Evolutionary conservation across 2,113 vertebrate genomes (phyloP).

Genomic region (Notarius lentiginosus): DNA sequence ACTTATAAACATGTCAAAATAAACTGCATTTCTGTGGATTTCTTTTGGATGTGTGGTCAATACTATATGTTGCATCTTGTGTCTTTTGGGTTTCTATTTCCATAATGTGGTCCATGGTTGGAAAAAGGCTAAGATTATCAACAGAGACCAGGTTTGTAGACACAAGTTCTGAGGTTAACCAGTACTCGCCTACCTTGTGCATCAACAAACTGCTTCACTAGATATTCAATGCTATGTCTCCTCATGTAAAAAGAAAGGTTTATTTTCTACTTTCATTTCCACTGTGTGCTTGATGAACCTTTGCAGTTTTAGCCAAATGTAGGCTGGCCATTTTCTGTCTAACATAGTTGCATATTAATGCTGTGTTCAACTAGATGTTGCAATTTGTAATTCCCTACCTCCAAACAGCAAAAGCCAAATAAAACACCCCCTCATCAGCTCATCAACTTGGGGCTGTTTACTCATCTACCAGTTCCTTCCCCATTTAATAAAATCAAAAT

Average conservation of each 20-base stretch:
- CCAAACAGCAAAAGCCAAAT: neutral
- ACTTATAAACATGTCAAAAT: constrained; percentile 2
- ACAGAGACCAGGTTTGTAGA: constrained; percentile 12
- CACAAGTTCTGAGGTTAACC: constrained; percentile 12
- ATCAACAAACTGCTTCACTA: neutral
- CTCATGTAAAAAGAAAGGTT: neutral
- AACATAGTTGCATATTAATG: neutral
- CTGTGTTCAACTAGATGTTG: neutral
- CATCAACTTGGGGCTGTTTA: neutral
- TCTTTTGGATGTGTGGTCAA: neutral
- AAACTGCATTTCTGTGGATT: neutral
- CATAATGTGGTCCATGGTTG: neutral
- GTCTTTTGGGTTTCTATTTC: constrained; percentile 17
- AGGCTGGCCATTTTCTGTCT: neutral
- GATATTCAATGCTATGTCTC: neutral
- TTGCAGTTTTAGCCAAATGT: neutral
- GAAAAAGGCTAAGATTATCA: constrained; percentile 29
- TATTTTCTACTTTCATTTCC: neutral
- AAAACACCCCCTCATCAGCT: neutral
- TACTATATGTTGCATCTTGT: constrained; percentile 4
- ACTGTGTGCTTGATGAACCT: neutral
- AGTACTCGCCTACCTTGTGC: constrained; percentile 9
- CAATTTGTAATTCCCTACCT: neutral
- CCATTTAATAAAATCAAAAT: neutral
- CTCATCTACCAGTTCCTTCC: neutral